A percentile compares a stretch with the other conserved stretches of the same genome.
These are phyloP conservation scores for Epirrita christyi DNA, from an alignment of 2,888 invertebrate genomes.

Conservation along the genomic window DNA sequence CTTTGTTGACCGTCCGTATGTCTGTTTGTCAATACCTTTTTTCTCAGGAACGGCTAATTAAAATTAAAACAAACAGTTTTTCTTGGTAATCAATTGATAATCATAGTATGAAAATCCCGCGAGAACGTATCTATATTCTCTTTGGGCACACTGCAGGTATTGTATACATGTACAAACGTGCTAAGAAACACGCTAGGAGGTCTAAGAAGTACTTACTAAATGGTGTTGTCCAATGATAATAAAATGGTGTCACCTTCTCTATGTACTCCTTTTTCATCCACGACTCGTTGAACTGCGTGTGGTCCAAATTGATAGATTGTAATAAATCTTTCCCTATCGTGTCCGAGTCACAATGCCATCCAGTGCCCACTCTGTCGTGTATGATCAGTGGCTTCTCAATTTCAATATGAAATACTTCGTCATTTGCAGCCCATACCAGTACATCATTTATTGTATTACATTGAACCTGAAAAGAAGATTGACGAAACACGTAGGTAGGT, in stretches of 20 bases:
- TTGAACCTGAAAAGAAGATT: conserved; percentile 51
- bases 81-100: no score
- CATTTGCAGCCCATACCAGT: conserved; percentile 69
- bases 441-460: conserved; percentile 58
- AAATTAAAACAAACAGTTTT: no score
- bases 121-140: no score
- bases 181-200: conserved; percentile 1
- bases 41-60: no score
- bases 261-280: conserved; percentile 75
- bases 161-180: no score
- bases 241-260: conserved; percentile 54
- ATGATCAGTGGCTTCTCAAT: conserved; percentile 60
- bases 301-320: conserved; percentile 54
- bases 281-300: conserved; percentile 62
- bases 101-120: no score
- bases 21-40: no score
- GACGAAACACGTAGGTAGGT: no score
- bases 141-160: no score
- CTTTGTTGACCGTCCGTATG: no score
- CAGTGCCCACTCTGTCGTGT: conserved; percentile 43
- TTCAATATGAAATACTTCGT: conserved; percentile 66
- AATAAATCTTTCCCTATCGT: conserved; percentile 51
- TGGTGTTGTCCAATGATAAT: no score
- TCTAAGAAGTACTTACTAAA: no score
- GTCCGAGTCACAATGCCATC: conserved; percentile 51